A percentile compares a stretch with the other conserved stretches of the same genome.
Evolutionary conservation across 2,797 vertebrate genomes (phyloP).

Genomic region (Mycteria americana): DNA sequence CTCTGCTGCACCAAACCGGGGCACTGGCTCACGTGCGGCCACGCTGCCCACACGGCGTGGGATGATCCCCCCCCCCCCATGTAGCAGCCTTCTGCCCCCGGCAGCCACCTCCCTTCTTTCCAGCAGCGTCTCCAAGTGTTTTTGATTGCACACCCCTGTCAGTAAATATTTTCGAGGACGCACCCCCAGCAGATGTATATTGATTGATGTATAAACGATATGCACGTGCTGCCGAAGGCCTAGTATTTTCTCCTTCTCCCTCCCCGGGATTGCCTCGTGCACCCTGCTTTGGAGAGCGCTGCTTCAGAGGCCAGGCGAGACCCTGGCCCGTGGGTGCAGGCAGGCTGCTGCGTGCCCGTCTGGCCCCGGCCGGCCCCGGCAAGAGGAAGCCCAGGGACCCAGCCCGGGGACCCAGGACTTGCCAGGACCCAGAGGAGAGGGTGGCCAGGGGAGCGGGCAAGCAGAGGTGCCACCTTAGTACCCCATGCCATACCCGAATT

Average conservation of each 20-base stretch:
- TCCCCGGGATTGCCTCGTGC: background rate
- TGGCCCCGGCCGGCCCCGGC: accelerated
- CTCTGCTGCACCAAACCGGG: background rate
- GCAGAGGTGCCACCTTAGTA: background rate
- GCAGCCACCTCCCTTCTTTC: background rate
- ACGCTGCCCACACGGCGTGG: accelerated
- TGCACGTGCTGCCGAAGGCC: accelerated
- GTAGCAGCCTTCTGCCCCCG: background rate
- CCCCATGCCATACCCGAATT: accelerated
- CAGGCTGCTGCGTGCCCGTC: too few relatives aligned
- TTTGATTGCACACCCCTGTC: background rate
- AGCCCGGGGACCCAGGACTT: background rate
- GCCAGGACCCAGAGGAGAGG: background rate
- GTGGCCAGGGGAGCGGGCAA: accelerated
- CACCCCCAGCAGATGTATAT: background rate
- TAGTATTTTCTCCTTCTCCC: background rate
- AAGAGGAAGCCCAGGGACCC: too few relatives aligned
- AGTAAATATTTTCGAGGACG: background rate
- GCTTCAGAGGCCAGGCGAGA: background rate
- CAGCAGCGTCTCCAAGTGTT: background rate
- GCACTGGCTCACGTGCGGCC: accelerated
- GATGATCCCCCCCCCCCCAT: accelerated
- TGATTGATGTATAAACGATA: background rate
- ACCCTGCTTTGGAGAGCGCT: background rate
- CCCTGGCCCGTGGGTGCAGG: background rate